Base-by-base conservation (phyloP, 2,888 invertebrate species). In the Andricus curvator region DNA sequence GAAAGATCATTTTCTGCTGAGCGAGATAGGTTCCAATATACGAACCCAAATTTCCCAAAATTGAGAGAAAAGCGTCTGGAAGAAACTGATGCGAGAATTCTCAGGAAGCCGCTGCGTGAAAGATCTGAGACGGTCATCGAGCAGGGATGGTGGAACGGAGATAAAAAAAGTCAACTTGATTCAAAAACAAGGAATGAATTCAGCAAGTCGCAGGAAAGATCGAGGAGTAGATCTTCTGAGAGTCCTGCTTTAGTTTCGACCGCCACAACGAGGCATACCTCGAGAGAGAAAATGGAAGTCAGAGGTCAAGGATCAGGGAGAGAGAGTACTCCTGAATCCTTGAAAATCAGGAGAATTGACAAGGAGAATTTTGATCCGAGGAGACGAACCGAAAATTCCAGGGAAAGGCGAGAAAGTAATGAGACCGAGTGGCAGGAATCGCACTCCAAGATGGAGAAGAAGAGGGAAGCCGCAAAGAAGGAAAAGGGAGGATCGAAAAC, bases 271-370 rank as follows among this genome's bases (percentile, higher is more conserved):
- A 81, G 84, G 84, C 86, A 83, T 22, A 84, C 86, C 62, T 86
- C 88, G 41, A 80, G 84, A 64, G 86, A 86, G 9, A 85, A 85
- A 48, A 83, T 81, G 74, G 88, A 88, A 48, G 81, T 80, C 41
- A 87, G 94, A 88, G 95, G 95, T 56, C 95, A 94, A 88, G 94
- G 95, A 1, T 95, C 95, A 11, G 95, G 95, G 2, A 95, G 95
- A 85, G 95, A 95, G 89, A 95, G 95, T 1, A 94, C 95, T 1
- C 94, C 95, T 1, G 95, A 95, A 91, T 94, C 83, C 17, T 81
- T 83, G n/a, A 64, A 29, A 64, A 64, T 22, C 17, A 86, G 85
- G 25, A 77, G 74, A 17, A 80, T 80, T 29, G 85, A 87, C 25
- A 88, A 87, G 78, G 88, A 89, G 64, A 87, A 86, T 62, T 81